phyloP scores from a whole-genome alignment of 2,888 invertebrate species.

The Resseliella maxima region DNA sequence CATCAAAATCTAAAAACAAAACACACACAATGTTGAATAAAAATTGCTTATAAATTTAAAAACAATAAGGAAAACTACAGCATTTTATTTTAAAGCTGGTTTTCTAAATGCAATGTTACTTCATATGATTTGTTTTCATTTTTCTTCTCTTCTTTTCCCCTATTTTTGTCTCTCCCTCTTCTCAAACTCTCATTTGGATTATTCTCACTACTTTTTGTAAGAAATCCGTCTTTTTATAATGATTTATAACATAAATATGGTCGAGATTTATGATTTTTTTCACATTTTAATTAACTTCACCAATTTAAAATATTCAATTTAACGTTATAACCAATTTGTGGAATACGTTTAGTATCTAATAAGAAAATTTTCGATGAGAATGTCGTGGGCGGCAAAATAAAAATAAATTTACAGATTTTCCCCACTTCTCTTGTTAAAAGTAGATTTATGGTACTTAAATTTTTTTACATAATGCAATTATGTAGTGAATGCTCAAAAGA shows the following conservation, averaged over 20 bases:
- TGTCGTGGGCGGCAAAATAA: not conserved
- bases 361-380: not conserved
- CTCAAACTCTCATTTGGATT: not conserved
- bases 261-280: no score
- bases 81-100: conserved; percentile 18
- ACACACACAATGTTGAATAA: not conserved
- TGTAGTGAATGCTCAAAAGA: not conserved
- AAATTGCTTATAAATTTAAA: conserved; percentile 12
- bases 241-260: no score
- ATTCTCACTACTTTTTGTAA: no score
- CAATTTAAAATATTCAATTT: no score
- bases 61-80: not conserved
- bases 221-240: no score
- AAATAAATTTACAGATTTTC: not conserved
- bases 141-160: not conserved
- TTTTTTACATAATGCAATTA: not conserved
- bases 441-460: not conserved
- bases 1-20: not conserved
- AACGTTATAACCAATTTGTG: no score
- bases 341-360: not conserved
- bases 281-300: not conserved
- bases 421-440: not conserved
- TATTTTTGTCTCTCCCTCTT: not conserved
- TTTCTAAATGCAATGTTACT: conserved; percentile 24
- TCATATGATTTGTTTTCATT: not conserved